Evolutionary conservation across 2,113 vertebrate genomes (phyloP), one percentile per base, ranked within the genome.

Genomic region (Zosterops japonicus): DNA sequence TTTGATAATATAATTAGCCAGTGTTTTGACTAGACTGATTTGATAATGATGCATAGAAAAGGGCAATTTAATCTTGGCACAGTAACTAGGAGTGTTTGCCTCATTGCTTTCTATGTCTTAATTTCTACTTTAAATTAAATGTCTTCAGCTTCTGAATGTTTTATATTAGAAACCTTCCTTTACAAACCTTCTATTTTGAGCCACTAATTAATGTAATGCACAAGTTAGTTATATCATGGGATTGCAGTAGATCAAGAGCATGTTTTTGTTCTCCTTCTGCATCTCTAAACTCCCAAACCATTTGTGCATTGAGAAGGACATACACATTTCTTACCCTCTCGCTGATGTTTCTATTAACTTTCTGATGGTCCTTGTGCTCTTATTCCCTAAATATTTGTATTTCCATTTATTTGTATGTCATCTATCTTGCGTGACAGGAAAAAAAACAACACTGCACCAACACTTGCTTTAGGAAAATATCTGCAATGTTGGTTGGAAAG

Each of bases 1-100:
- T 94, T 96, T 96, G 89, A 94, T 97, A 95, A 96, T 90, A 93
- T 95, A 96, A 96, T 97, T 96, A 97, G 72, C 41, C 60, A 72
- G 78, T 95, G 94, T 97, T 97, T 97, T 97, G 96, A 95, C 95
- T 97, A 96, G 94, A 96, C 93, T 95, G 95, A 96, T 96, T 97
- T 47, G 89, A 96, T 97, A 97, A 97, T 96, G 95, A 96, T 95
- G 86, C 86, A 76, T 91, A 95, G 96, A 95, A 96, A 96, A 97
- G 93, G 95, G 89, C 95, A 95, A 96, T 97, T 97, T 95, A 96
- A 93, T 97, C 93, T 95, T 97, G 95, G 95, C 96, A 95, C 56
- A 63, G 89, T 88, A 94, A 77, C 42, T 79, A 59, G 76, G 64
- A 90, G 71, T 92, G 69, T 95, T 97, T 96, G 93, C 95, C 69